A percentile compares a stretch with the other conserved stretches of the same genome.
Conservation (phyloP, 2,888 invertebrate genomes). For the Zeuzera pyrina region DNA sequence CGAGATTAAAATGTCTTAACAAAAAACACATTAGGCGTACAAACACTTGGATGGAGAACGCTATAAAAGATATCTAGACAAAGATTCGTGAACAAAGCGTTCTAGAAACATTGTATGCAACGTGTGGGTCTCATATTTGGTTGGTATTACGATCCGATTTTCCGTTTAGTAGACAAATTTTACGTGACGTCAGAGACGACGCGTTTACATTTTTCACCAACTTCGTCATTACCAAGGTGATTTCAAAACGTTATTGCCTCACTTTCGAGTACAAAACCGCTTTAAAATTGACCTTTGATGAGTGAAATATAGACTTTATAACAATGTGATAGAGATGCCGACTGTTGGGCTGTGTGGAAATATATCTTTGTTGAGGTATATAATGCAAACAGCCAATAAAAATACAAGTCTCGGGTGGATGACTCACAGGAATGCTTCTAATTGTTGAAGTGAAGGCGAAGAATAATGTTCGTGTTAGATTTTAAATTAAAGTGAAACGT, state of each 20-base stretch:
- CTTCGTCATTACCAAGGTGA: slow-evolving; percentile 39
- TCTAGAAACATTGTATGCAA: no score
- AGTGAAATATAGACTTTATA: slow-evolving; percentile 29
- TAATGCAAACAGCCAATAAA: slow-evolving; percentile 59
- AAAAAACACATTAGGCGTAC: no score
- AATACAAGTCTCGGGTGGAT: slow-evolving; percentile 59
- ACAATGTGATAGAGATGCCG: slow-evolving; percentile 25
- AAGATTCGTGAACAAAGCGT: no score
- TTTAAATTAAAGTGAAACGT: slow-evolving; percentile 28
- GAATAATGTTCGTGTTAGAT: slow-evolving; percentile 49
- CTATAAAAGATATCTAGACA: no score
- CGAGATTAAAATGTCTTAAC: no score
- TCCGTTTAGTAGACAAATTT: slow-evolving; percentile 27
- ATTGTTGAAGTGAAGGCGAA: slow-evolving; percentile 53
- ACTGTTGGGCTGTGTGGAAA: slow-evolving; percentile 31
- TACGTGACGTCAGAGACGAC: slow-evolving; percentile 29
- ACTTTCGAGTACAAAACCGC: slow-evolving; percentile 33
- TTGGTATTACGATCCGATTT: no score
- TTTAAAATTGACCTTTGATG: slow-evolving; percentile 11
- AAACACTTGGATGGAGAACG: no score
- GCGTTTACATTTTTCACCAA: slow-evolving; percentile 30
- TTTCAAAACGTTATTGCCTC: slow-evolving; percentile 37
- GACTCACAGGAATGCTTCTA: slow-evolving; percentile 64
- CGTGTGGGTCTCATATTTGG: no score
- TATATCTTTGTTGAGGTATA: slow-evolving; percentile 41